Evolutionary conservation across 2,113 vertebrate genomes (phyloP).

Genomic region (Lampris incognitus): DNA sequence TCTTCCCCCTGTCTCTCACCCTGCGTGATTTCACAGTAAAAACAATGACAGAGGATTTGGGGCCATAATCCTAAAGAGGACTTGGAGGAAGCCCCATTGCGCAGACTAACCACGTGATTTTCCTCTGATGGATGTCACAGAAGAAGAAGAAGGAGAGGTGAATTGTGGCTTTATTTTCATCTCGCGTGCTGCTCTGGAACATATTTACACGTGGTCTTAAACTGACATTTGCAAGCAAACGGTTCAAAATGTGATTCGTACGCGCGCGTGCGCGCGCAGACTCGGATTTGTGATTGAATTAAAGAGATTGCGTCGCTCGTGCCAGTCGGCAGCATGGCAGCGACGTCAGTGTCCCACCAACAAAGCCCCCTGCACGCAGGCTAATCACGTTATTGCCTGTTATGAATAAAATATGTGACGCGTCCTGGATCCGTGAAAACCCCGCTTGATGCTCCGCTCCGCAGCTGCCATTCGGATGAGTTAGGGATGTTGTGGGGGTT

Average conservation of each 20-base stretch:
- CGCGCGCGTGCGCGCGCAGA: not conserved
- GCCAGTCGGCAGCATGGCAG: not conserved
- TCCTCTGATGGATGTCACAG: not conserved
- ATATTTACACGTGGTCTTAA: too few species aligned
- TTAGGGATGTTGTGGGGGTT: too few species aligned
- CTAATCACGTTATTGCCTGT: not conserved
- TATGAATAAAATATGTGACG: too few species aligned
- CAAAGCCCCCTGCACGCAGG: not conserved
- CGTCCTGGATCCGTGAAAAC: not conserved
- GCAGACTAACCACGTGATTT: not conserved
- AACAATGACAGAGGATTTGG: constrained; percentile 26
- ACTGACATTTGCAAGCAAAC: too few species aligned
- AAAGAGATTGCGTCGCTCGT: constrained; percentile 10
- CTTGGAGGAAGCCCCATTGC: constrained; percentile 9
- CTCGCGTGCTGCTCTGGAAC: too few species aligned
- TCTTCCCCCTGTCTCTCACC: not conserved
- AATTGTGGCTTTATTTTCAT: too few species aligned
- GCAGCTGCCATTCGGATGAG: too few species aligned
- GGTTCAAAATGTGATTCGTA: not conserved
- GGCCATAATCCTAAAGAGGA: constrained; percentile 23
- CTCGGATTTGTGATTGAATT: constrained; percentile 17
- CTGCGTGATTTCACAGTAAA: constrained; percentile 13
- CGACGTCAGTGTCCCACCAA: not conserved
- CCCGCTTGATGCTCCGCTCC: too few species aligned
- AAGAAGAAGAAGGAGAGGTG: too few species aligned